Evolutionary conservation across 1,140 invertebrate species (phyloP), one percentile per base, ranked within the genome.

Genomic region (Trigoniulus corallinus): DNA sequence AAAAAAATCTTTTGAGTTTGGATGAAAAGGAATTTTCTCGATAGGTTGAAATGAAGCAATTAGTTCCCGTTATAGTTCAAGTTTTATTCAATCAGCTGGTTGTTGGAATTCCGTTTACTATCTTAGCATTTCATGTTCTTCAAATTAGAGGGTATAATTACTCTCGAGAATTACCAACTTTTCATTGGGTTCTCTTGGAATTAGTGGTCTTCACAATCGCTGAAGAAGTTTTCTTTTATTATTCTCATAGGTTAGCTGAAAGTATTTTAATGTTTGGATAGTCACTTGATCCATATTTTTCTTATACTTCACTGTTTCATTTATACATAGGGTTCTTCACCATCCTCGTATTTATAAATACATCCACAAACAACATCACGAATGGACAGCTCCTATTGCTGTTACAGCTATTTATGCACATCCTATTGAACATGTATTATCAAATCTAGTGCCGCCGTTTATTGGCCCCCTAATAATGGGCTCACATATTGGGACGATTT

Each of bases 201-300:
- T 69, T 88, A 21, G 77, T 76, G 3, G 68, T 86, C 18, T 84
- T 81, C 63, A 79, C 84, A 54, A 63, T 89, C 21, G 74, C 82
- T 53, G 84, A 89, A 65, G 86, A 91, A 67, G 72, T 86, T 55
- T 76, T 75, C 53, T 89, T 92, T 66, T 91, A 89, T 64, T 91
- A 91, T 63, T 82, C 81, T 3, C 87, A 89, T 65, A 78, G 83
- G 79, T 80, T 69, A 25, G 20, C 41, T n/a, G n/a, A n/a, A n/a
- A n/a, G n/a, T n/a, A 12, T 20, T 50, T 48, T n/a, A 10, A n/a
- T 29, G 18, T 13, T 39, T 13, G 18, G 37, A 39, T 39, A 18
- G 18, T 18, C n/a, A n/a, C n/a, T n/a, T n/a, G n/a, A 39, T 39
- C 18, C 18, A 39, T 18, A 13, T 13, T 18, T 39, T 39, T 18